Percentiles rank a stretch among this genome's conserved stretches.
Evolutionary conservation across 1,140 invertebrate genomes (phyloP).

Genomic region (Adoxophyes honmai): DNA sequence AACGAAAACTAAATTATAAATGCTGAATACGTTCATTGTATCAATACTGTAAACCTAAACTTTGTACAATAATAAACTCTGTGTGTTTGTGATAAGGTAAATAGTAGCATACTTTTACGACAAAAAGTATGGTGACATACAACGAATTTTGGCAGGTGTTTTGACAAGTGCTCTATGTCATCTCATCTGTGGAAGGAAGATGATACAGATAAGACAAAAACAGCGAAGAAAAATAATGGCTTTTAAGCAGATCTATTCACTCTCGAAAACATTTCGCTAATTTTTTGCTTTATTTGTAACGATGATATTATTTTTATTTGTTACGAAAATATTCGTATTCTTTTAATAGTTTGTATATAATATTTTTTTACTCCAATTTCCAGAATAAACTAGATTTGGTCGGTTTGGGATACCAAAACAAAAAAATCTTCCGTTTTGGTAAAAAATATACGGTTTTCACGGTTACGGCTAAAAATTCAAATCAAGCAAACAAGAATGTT

Average conservation of each 20-base stretch:
- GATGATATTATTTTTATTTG: too few relatives aligned
- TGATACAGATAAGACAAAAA: neutral
- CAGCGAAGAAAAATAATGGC: neutral
- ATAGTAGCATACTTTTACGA: neutral
- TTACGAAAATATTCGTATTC: too few relatives aligned
- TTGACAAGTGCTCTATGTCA: neutral
- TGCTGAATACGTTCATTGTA: neutral
- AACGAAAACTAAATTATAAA: neutral
- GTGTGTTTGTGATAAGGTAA: neutral
- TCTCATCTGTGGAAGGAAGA: neutral
- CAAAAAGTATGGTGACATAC: too few relatives aligned
- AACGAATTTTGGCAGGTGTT: too few relatives aligned
- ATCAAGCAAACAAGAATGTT: too few relatives aligned
- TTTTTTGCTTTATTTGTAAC: too few relatives aligned
- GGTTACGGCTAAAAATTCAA: too few relatives aligned
- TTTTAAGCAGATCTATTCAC: too few relatives aligned
- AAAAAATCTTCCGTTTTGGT: neutral
- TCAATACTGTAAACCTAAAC: too few relatives aligned
- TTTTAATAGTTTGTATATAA: too few relatives aligned
- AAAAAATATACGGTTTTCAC: too few relatives aligned
- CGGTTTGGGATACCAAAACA: neutral
- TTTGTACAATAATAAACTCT: neutral
- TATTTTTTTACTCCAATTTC: neutral
- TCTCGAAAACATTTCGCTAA: too few relatives aligned
- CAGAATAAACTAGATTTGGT: neutral